phyloP scores from a whole-genome alignment of 2,888 invertebrate genomes.

The Drosophila anomelani region DNA sequence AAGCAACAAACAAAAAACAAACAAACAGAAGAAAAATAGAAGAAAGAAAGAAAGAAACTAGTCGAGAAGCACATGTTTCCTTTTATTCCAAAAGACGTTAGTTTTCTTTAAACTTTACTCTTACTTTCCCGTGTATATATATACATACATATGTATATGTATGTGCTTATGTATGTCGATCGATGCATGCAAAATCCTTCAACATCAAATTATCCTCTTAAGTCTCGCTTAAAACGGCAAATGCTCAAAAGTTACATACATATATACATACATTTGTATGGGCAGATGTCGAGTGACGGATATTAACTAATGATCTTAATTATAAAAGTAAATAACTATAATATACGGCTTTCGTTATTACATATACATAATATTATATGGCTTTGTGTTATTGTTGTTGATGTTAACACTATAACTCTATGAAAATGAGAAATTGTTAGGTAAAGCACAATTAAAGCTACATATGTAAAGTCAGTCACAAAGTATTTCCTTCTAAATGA shows the following conservation, averaged over 20 bases:
- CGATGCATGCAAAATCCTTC: conserved; percentile 27
- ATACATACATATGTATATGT: conserved; percentile 32
- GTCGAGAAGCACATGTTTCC: conserved; percentile 33
- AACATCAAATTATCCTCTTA: conserved; percentile 32
- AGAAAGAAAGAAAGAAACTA: conserved; percentile 19
- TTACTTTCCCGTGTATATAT: conserved; percentile 38
- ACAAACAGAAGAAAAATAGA: background rate
- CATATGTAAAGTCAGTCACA: conserved; percentile 31
- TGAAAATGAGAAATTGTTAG: conserved; percentile 31
- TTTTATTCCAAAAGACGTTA: conserved; percentile 27
- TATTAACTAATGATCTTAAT: conserved; percentile 39
- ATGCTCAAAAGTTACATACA: conserved; percentile 50
- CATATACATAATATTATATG: conserved; percentile 25
- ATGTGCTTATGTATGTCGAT: conserved; percentile 23
- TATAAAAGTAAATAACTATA: conserved; percentile 29
- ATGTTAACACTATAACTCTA: conserved; percentile 34
- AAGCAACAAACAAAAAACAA: background rate
- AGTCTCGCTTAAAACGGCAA: conserved; percentile 17
- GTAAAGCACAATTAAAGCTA: conserved; percentile 31
- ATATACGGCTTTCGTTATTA: conserved; percentile 14
- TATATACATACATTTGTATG: conserved; percentile 38
- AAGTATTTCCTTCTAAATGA: conserved; percentile 36
- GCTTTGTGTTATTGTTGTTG: conserved; percentile 34
- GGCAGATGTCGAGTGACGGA: conserved; percentile 15
- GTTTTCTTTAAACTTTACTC: conserved; percentile 19